Base-by-base conservation (phyloP, 2,797 vertebrate genomes). In the Epinephelus coioides region DNA sequence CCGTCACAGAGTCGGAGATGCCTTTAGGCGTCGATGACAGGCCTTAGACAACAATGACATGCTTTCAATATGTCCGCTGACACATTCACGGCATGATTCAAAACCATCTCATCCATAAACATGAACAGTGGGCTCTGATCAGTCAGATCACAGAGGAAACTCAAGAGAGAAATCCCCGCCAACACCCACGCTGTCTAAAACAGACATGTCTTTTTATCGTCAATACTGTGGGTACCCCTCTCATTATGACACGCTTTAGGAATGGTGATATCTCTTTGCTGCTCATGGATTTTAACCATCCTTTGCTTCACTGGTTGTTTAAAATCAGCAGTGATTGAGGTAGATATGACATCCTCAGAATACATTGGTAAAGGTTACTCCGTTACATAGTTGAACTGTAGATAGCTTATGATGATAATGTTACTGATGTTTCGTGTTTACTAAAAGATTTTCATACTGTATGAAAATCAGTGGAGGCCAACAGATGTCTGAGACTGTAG, bases 101-200 rank as follows among this genome's bases (percentile, higher is more conserved):
- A 78, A 86, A 66, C 34, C 54, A 19, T 34, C 76, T 86, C 85
- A 83, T 86, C 66, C 87, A 89, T 89, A 85, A 85, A 86, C 69
- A 89, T 82, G 79, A 84, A 53, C 63, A 57, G 70, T 4, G 62
- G 51, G 69, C 79, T 86, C 85, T 85, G 87, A 90, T 89, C 83
- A 81, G 69, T 64, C 74, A 72, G 81, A 87, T 89, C 84, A 88
- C 82, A 82, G 53, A 84, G 82, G 67, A 68, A 87, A 75, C 76
- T 50, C 50, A 38, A 66, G 78, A 90, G 78, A 87, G 85, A 86
- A 75, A 81, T 79, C 71, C 87, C 74, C 49, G 9, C 71, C 78
- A 81, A 80, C 68, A 43, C 85, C 83, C 74, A 82, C 76, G 17
- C 84, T 51, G 67, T 83, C 81, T 53, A 63, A 85, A 85, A 72